These are phyloP conservation scores for Hippocampus barbouri DNA, from an alignment of 2,113 vertebrate species.

Conservation along the genomic window DNA sequence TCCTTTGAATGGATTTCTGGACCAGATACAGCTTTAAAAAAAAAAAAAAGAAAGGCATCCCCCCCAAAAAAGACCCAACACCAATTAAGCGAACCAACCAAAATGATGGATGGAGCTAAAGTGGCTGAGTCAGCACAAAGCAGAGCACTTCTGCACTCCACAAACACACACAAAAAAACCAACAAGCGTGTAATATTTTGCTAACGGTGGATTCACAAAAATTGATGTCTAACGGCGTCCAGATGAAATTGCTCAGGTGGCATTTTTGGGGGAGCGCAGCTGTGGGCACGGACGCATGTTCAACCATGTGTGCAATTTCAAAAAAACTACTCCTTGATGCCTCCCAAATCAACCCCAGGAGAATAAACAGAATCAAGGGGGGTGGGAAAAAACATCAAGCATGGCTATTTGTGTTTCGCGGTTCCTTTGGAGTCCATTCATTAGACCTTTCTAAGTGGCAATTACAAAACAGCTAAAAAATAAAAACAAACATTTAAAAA, in stretches of 20 bases:
- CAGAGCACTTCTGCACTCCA: neutral
- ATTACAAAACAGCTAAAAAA: too few relatives aligned
- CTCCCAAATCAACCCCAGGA: neutral
- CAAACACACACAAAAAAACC: neutral
- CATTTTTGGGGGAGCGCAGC: neutral
- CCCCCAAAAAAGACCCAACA: neutral
- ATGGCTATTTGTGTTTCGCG: neutral
- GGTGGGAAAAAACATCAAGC: neutral
- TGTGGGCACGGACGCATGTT: neutral
- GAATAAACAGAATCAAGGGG: neutral
- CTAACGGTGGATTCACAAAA: neutral
- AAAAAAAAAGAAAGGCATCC: neutral
- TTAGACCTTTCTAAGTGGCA: too few relatives aligned
- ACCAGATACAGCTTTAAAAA: neutral
- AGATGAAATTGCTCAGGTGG: neutral
- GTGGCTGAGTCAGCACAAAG: neutral
- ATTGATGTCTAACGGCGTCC: neutral
- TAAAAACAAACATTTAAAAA: too few relatives aligned
- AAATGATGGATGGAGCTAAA: neutral
- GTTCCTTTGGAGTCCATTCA: neutral
- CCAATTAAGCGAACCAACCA: neutral
- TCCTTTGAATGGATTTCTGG: conserved; percentile 18
- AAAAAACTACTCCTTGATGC: neutral
- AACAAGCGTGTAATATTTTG: neutral
- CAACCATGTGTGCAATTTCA: neutral